phyloP scores from a whole-genome alignment of 2,113 vertebrate species.

The Centrocercus urophasianus region DNA sequence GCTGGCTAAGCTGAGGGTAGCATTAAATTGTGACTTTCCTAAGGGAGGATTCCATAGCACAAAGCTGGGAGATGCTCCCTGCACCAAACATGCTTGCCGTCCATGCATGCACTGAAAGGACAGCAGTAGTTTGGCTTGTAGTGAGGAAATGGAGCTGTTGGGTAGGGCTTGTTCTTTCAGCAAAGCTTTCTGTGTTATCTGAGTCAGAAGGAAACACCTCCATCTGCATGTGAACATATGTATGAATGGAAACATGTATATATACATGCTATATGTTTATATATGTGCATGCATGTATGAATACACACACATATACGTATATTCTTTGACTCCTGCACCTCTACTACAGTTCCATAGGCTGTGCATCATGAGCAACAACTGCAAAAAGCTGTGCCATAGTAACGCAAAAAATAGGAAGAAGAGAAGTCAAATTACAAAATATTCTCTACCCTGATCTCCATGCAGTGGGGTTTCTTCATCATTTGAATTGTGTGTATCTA shows the following conservation, averaged over 20 bases:
- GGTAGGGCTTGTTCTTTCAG: conserved; percentile 20
- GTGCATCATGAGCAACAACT: background rate
- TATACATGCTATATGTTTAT: background rate
- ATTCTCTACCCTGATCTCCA: background rate
- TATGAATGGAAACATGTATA: background rate
- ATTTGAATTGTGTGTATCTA: background rate
- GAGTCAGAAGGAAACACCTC: background rate
- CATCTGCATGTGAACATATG: background rate
- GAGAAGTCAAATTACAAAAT: background rate
- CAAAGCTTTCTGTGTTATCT: background rate
- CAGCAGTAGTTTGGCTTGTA: background rate
- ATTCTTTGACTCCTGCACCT: background rate
- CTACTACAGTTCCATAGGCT: background rate
- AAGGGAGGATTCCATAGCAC: background rate
- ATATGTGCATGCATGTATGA: background rate
- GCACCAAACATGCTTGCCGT: background rate
- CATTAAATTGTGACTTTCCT: background rate
- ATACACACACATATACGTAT: background rate
- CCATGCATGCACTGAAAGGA: background rate
- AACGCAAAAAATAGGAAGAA: background rate
- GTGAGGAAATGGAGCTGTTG: conserved; percentile 13
- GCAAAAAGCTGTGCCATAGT: background rate
- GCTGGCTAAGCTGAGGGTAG: background rate
- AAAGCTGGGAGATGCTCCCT: background rate
- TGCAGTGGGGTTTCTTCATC: background rate